These are phyloP conservation scores for Podabrus alpinus DNA, from an alignment of 2,888 invertebrate species.

Conservation along the genomic window DNA sequence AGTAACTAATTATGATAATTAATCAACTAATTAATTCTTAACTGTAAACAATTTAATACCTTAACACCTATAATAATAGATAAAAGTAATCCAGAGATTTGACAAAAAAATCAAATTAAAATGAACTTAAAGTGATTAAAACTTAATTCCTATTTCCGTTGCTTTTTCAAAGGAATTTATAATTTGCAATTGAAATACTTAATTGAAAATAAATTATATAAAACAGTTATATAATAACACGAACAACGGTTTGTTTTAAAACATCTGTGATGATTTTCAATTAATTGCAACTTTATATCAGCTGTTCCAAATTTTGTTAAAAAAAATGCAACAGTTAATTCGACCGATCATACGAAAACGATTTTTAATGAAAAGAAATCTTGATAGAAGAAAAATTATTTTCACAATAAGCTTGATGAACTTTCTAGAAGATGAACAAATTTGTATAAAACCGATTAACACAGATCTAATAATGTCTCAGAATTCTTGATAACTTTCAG, in stretches of 20 bases:
- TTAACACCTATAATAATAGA: background rate
- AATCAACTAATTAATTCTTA: background rate
- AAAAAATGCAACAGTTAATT: background rate
- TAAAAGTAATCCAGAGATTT: background rate
- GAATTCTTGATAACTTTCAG: background rate
- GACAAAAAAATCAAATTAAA: background rate
- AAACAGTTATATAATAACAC: background rate
- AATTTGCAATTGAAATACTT: background rate
- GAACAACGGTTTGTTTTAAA: background rate
- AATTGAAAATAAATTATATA: background rate
- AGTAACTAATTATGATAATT: background rate
- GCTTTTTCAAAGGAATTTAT: background rate
- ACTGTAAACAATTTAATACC: background rate
- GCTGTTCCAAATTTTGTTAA: background rate
- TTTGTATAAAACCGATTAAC: conserved; percentile 2
- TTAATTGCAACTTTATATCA: background rate
- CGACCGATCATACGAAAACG: background rate
- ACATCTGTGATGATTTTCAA: background rate
- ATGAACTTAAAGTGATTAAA: background rate
- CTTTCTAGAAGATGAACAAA: conserved; percentile 1
- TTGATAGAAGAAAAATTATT: background rate
- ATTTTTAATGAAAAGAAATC: background rate
- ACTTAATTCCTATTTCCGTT: background rate
- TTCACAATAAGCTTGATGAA: background rate
- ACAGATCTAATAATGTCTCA: background rate